Percentiles rank a stretch among this genome's conserved stretches.
Evolutionary conservation across 2,888 invertebrate species (phyloP).

Genomic region (Megaustenia siamemsis): DNA sequence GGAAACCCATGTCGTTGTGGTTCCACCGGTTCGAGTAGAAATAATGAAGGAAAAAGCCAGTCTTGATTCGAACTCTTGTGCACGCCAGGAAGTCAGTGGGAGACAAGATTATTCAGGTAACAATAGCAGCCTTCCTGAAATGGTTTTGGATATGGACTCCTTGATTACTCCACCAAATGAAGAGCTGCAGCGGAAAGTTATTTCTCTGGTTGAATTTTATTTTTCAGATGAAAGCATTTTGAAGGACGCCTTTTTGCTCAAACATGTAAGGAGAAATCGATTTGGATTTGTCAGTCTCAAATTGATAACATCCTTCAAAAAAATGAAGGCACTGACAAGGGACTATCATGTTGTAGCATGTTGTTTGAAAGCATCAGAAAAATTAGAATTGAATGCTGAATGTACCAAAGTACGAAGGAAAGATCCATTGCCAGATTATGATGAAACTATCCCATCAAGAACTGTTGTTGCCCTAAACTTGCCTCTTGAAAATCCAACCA

Average conservation of each 20-base stretch:
- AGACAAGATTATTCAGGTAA: slow-evolving; percentile 51
- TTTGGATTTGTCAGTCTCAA: slow-evolving; percentile 97
- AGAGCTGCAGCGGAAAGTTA: slow-evolving; percentile 74
- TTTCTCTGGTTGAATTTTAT: slow-evolving; percentile 90
- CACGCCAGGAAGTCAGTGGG: slow-evolving; percentile 67
- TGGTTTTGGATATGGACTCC: slow-evolving; percentile 52
- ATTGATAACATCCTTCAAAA: slow-evolving; percentile 95
- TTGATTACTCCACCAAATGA: slow-evolving; percentile 75
- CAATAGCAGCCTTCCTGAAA: slow-evolving; percentile 55
- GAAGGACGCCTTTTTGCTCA: slow-evolving; percentile 95
- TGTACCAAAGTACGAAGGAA: slow-evolving; percentile 93
- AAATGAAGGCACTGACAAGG: slow-evolving; percentile 94
- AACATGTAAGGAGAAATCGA: slow-evolving; percentile 95
- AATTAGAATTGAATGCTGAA: slow-evolving; percentile 92
- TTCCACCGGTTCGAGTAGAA: slow-evolving; percentile 73
- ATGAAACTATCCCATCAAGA: slow-evolving; percentile 94
- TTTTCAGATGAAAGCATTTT: slow-evolving; percentile 96
- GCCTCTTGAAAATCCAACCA: slow-evolving; percentile 90
- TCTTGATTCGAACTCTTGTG: slow-evolving; percentile 61
- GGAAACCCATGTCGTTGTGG: slow-evolving; percentile 56
- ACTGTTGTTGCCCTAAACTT: slow-evolving; percentile 93
- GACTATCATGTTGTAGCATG: slow-evolving; percentile 96
- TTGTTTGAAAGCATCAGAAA: slow-evolving; percentile 88
- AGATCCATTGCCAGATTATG: slow-evolving; percentile 91
- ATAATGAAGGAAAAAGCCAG: slow-evolving; percentile 67